Evolutionary conservation across 2,797 vertebrate genomes (phyloP).

Genomic region (Anguilla marmorata): DNA sequence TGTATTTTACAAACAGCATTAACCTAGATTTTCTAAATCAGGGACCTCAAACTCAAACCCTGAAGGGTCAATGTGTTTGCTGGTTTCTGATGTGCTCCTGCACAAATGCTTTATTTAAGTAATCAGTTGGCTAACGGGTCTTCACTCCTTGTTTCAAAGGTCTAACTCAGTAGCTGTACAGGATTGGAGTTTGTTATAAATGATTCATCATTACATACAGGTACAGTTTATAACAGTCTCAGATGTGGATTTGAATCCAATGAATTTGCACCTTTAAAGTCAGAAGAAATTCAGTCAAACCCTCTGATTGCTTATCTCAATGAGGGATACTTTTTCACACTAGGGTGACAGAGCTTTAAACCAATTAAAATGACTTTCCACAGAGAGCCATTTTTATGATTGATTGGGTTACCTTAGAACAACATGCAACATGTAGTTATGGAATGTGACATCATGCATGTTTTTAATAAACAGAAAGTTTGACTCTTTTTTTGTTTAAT

Average conservation of each 20-base stretch:
- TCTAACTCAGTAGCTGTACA: not conserved
- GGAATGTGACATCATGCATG: no score
- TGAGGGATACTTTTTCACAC: not conserved
- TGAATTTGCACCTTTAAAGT: not conserved
- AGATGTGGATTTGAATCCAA: not conserved
- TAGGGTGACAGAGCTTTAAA: not conserved
- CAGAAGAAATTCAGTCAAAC: not conserved
- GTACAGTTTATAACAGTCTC: not conserved
- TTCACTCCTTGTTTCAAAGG: not conserved
- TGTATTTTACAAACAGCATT: not conserved
- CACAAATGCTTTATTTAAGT: not conserved
- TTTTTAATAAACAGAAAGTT: no score
- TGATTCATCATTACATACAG: no score
- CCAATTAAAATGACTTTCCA: not conserved
- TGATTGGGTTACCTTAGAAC: no score
- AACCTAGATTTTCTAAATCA: not conserved
- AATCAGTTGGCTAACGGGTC: not conserved
- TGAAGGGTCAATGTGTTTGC: not conserved
- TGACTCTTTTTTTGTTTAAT: no score
- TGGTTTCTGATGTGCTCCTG: not conserved
- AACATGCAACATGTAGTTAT: no score
- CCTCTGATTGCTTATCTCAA: not conserved
- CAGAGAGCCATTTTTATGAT: not conserved
- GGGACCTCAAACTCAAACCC: not conserved
- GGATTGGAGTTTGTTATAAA: not conserved